These are phyloP conservation scores for Odocoileus hemionus DNA, from an alignment of 2,113 vertebrate species.

Conservation along the genomic window DNA sequence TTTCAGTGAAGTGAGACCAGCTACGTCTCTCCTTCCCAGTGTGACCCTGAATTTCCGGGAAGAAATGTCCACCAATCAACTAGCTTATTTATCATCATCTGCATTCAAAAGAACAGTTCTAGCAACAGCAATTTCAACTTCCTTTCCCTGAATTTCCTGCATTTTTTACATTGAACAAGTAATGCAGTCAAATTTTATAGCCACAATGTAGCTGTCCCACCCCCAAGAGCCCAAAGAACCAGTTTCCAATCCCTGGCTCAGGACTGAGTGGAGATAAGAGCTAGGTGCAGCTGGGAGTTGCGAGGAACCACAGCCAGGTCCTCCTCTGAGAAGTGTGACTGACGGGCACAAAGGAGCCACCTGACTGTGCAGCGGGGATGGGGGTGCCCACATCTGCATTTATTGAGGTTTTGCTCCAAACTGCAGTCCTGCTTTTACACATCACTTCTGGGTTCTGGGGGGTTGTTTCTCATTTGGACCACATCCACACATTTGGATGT, in stretches of 20 bases:
- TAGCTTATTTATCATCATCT: not conserved
- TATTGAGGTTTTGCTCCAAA: not conserved
- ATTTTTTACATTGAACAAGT: not conserved
- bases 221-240: not conserved
- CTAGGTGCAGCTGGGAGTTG: not conserved
- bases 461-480: not conserved
- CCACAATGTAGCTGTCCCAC: not conserved
- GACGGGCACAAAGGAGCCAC: not conserved
- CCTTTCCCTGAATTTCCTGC: not conserved
- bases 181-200: not conserved
- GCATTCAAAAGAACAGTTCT: accelerated
- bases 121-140: not conserved
- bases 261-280: not conserved
- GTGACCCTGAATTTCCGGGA: not conserved
- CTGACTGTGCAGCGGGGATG: accelerated
- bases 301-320: not conserved
- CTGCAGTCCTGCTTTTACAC: not conserved
- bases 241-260: not conserved
- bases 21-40: accelerated
- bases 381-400: accelerated
- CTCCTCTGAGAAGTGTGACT: not conserved
- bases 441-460: not conserved
- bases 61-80: not conserved
- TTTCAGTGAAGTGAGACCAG: not conserved
- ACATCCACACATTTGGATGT: not conserved